Base-by-base conservation (phyloP, 2,797 vertebrate species). In the Phylloscopus collybita region DNA sequence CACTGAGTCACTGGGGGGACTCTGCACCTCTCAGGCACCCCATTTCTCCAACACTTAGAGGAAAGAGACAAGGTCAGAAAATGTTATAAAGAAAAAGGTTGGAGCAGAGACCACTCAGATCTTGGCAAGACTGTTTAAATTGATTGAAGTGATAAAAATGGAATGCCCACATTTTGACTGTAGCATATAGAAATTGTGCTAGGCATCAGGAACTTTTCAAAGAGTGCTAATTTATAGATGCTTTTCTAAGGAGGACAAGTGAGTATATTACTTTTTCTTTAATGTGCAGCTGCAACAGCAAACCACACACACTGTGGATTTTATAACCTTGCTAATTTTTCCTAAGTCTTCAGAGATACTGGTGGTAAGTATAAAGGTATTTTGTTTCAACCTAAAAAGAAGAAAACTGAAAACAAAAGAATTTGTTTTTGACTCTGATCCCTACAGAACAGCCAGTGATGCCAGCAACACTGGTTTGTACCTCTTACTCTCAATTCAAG, bases 271-370 rank as follows among this genome's bases (percentile, higher is more conserved):
- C 79, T 96, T 92, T 89, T 92, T 30, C 65, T 96, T 96, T 92
- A 94, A 96, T 66, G 72, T 80, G 95, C 95, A 97, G 87, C 93
- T 96, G 93, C 69, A 96, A 96, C 44, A 96, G 95, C 95, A 96
- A 97, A 96, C 87, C 75, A 86, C 89, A 93, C 60, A 56, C 74
- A 62, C 57, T 49, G 53, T 34, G 88, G 66, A 71, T 88, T 95
- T 96, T 93, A 93, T 81, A 94, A 90, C 81, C 75, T 93, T 90
- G 61, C 69, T 96, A 94, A 94, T 95, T 96, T 96, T 95, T 75
- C 57, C 19, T n/a, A 83, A 92, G 91, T 76, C 79, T 91, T 89
- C 47, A 61, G 94, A 96, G 57, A 78, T 69, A 87, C 56, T 89
- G 57, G 75, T 94, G 72, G 50, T 65, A 91, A 89, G 30, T 57